phyloP scores from a whole-genome alignment of 2,888 invertebrate species.

The Didymodactylos carnosus region DNA sequence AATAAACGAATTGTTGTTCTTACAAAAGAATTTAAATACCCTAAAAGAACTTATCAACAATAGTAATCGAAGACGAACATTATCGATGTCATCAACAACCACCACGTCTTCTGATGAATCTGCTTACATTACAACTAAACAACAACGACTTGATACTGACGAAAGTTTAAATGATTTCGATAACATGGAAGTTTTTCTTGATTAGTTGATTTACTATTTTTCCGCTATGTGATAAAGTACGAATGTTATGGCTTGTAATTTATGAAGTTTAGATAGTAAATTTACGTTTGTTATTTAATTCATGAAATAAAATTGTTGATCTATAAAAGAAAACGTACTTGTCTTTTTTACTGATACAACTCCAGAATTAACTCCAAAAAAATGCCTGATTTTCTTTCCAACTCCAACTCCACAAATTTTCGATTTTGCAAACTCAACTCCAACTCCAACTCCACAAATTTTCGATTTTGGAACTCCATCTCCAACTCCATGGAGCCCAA shows the following conservation, averaged over 20 bases:
- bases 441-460: neutral
- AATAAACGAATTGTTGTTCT: neutral
- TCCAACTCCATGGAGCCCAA: neutral
- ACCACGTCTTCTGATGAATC: neutral
- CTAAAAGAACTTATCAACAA: neutral
- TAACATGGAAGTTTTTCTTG: neutral
- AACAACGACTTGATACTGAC: neutral
- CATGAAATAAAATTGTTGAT: neutral
- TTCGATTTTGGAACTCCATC: neutral
- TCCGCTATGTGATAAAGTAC: neutral
- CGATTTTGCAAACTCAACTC: neutral
- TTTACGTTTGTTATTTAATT: neutral
- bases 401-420: neutral
- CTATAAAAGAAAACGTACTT: neutral
- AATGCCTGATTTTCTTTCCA: neutral
- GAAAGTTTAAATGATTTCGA: neutral
- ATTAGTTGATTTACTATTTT: neutral
- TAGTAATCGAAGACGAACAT: neutral
- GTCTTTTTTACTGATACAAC: neutral
- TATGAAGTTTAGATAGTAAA: neutral
- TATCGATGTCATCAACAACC: neutral
- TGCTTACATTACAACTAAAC: neutral
- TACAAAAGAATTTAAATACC: neutral
- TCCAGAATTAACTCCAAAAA: neutral
- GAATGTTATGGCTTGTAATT: neutral